Evolutionary conservation across 2,888 invertebrate genomes (phyloP).

Genomic region (Girardia tigrina): DNA sequence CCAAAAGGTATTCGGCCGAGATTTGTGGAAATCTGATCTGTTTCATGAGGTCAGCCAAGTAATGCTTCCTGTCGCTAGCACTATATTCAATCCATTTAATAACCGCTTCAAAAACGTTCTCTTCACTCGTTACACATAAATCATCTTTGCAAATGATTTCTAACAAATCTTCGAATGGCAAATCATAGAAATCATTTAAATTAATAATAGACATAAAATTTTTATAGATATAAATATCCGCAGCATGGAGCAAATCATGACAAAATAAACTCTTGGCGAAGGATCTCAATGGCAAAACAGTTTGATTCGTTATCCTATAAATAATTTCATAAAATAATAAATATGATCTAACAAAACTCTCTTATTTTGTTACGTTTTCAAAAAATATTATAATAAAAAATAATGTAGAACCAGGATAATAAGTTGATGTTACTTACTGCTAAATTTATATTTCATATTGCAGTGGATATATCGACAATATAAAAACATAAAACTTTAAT

Average conservation of each 20-base stretch:
- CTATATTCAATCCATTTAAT: conserved; percentile 66
- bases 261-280: conserved; percentile 69
- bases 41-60: conserved; percentile 61
- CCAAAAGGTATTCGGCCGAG: conserved; percentile 67
- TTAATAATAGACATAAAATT: conserved; percentile 24
- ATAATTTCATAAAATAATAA: no score
- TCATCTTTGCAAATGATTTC: conserved; percentile 35
- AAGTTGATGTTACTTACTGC: no score
- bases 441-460: no score
- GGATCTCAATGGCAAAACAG: conserved; percentile 64
- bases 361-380: no score
- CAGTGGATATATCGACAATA: no score
- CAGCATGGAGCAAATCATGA: conserved; percentile 59
- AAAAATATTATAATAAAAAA: no score
- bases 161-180: conserved; percentile 30
- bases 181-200: conserved; percentile 34
- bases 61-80: conserved; percentile 54
- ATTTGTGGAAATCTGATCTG: conserved; percentile 66
- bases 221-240: conserved; percentile 55
- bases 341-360: no score
- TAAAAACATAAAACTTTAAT: no score
- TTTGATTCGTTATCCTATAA: conserved; percentile 59
- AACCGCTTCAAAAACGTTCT: conserved; percentile 64
- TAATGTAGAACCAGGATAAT: no score
- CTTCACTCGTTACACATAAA: conserved; percentile 31